phyloP scores from a whole-genome alignment of 1,140 invertebrate species.

The Archivesica marissinica region DNA sequence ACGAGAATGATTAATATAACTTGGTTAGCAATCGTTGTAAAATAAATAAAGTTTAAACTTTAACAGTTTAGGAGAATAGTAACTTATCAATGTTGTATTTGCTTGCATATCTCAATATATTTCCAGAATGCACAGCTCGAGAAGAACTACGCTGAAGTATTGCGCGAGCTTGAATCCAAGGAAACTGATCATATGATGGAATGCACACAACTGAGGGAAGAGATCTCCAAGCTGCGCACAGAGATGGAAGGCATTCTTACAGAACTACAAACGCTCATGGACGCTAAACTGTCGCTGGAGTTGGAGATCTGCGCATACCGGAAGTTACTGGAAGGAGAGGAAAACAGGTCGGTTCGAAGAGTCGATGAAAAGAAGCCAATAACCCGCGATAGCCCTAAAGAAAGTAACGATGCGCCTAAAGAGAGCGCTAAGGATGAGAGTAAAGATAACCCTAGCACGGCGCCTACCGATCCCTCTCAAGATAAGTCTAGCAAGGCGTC shows the following conservation, averaged over 20 bases:
- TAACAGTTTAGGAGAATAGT: too few relatives aligned
- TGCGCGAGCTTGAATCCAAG: constrained; percentile 84
- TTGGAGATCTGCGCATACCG: constrained; percentile 84
- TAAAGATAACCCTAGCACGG: constrained; percentile 12
- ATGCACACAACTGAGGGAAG: constrained; percentile 72
- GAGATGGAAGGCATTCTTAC: constrained; percentile 77
- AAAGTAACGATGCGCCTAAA: constrained; percentile 17
- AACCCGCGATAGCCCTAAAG: background rate
- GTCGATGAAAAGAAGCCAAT: background rate
- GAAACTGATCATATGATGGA: constrained; percentile 80
- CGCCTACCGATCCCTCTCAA: background rate
- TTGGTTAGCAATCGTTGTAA: too few relatives aligned
- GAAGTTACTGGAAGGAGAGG: constrained; percentile 83
- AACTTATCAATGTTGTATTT: too few relatives aligned
- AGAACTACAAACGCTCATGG: constrained; percentile 78
- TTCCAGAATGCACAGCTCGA: constrained; percentile 84
- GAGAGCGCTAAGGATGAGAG: constrained; percentile 16
- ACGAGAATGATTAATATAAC: too few relatives aligned
- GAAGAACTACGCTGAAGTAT: constrained; percentile 83
- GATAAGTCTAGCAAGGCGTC: constrained; percentile 4
- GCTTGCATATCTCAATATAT: background rate
- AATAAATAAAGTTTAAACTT: too few relatives aligned
- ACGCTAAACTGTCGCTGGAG: constrained; percentile 84
- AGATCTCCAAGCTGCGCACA: constrained; percentile 69
- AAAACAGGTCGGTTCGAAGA: constrained; percentile 76